Conservation (phyloP, 2,888 invertebrate genomes). For the Hyles lineata region DNA sequence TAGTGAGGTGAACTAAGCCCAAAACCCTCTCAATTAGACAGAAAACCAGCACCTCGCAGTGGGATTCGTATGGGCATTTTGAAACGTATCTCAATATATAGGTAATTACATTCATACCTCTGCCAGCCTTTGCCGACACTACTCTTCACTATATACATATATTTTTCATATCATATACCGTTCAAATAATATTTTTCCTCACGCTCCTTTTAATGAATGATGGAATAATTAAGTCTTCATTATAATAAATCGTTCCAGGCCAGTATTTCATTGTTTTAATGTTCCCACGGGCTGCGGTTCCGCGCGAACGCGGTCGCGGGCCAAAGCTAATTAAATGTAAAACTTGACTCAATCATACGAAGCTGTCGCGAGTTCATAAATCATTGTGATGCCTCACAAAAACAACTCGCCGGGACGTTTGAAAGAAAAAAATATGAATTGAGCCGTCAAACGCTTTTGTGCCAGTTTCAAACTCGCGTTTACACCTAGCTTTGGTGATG, state of each 20-base stretch:
- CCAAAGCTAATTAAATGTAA: slow-evolving; percentile 25
- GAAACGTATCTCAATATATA: background rate
- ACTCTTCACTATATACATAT: no score
- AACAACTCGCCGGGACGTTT: slow-evolving; percentile 31
- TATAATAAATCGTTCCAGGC: background rate
- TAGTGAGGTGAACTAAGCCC: background rate
- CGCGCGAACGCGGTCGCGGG: slow-evolving; percentile 11
- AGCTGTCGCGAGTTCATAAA: slow-evolving; percentile 25
- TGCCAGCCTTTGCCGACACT: background rate
- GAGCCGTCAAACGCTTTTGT: slow-evolving; percentile 68
- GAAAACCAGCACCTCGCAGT: background rate
- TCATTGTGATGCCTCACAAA: slow-evolving; percentile 28
- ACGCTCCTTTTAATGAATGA: no score
- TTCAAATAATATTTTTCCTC: no score
- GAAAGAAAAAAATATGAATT: slow-evolving; percentile 50
- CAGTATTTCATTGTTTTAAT: background rate
- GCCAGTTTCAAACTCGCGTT: slow-evolving; percentile 58
- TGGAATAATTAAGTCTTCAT: background rate
- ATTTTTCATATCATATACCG: no score
- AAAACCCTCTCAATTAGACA: background rate
- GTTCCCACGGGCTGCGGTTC: slow-evolving; percentile 12
- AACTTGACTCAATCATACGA: slow-evolving; percentile 24
- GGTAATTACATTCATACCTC: background rate
- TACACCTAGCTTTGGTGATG: slow-evolving; percentile 54
- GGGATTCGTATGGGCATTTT: background rate